phyloP scores from a whole-genome alignment of 2,113 vertebrate genomes.

The Ailurus styani region DNA sequence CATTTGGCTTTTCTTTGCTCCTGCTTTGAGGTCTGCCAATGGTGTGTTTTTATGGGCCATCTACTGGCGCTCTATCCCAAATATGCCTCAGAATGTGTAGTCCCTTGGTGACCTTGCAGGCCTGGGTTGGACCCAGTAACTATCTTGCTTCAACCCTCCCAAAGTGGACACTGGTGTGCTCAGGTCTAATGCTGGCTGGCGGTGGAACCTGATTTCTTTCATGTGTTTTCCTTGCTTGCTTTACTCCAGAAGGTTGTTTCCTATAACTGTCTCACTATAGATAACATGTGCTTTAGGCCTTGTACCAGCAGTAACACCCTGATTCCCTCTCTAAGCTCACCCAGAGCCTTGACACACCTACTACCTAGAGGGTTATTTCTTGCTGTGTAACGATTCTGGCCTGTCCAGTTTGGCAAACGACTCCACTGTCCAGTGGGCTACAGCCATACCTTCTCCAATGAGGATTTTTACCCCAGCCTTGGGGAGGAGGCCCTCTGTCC shows the following conservation, averaged over 20 bases:
- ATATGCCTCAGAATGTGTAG: background rate
- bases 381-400: background rate
- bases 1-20: background rate
- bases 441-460: background rate
- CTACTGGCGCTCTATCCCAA: background rate
- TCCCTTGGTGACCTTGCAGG: background rate
- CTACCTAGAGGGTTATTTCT: background rate
- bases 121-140: background rate
- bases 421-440: background rate
- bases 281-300: background rate
- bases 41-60: background rate
- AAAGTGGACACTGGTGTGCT: background rate
- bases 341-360: background rate
- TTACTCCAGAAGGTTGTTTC: background rate
- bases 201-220: background rate
- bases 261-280: background rate
- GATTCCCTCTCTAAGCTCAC: background rate
- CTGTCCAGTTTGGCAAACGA: background rate
- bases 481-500: background rate
- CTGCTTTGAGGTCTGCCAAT: background rate
- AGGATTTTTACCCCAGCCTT: background rate
- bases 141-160: background rate
- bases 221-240: background rate
- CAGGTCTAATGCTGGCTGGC: background rate
- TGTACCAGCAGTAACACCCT: background rate